Evolutionary conservation across 2,888 invertebrate species (phyloP), one percentile per base, ranked within the genome.

Genomic region (Brenthis daphne): DNA sequence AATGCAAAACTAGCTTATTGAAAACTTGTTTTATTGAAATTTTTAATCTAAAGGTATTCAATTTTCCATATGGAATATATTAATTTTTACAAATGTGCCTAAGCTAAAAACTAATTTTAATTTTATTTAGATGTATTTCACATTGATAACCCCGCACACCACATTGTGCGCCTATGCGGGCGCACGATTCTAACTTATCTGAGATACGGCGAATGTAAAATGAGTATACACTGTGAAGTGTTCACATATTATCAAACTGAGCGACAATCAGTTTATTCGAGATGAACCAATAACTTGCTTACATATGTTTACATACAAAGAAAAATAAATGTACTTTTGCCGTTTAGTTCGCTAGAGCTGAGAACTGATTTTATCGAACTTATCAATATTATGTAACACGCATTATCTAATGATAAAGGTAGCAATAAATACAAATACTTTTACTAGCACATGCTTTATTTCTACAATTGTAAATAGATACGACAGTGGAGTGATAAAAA

Each of bases 201-300:
- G 71, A 66, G 55, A 63, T 61, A 66, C 64, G 65, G 53, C 57
- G 48, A 67, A 48, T 56, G 64, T 51, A 64, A 29, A 55, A 43
- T 55, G 61, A 55, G 65, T 43, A 53, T 53, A 53, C 16, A 53
- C n/a, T 16, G 16, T 16, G 8, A 16, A 16, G 54, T 67, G 69
- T 61, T 64, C 65, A 66, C 68, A 64, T 57, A 63, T 72, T 68
- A 71, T 73, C 70, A 67, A 55, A 51, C 48, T 20, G 63, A 69
- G 71, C 70, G 73, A 43, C 37, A 43, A 43, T 43, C 29, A 29
- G 29, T 29, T 43, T 47, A 60, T 67, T 57, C 60, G 58, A 11
- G 33, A 37, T 68, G 53, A 57, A 64, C 29, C 53, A 57, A 53
- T 58, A 20, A 43, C 53, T 54, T 61, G n/a, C 13, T 55, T 13